Evolutionary conservation across 2,113 vertebrate species (phyloP), one percentile per base, ranked within the genome.

Genomic region (Oryzias celebensis): DNA sequence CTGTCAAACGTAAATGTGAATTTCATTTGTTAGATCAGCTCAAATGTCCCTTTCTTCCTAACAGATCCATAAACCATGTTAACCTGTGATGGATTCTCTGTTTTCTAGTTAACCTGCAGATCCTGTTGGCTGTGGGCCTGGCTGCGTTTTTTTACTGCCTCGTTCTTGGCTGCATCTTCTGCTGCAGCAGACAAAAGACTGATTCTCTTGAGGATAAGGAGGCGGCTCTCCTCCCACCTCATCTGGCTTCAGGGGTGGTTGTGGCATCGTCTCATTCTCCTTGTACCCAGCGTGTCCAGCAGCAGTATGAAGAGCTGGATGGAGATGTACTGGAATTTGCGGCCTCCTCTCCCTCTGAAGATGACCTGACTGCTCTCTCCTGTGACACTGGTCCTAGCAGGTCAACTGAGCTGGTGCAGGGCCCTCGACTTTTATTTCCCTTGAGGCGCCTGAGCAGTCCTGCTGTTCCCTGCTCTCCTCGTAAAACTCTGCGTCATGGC

Each of bases 141-240:
- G 89, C 91, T 4, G 62, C 94, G 15, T 78, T 94, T 62, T 93
- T 89, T 81, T 93, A 92, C 88, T 89, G 85, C 45, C 69, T 92
- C 55, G 86, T 94, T 50, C 84, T 94, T 7, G 83, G 92, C 23
- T 94, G 93, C 7, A 59, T 91, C 28, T 44, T 91, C 52, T 93
- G 91, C 72, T 91, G 89, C 82, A 75, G 86, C 18, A 87, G 72
- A 18, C 72, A 58, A 5, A 87, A 80, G 65, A 65, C 7, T 1
- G 52, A 26, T 18, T 69, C 84, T 8, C 65, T 66, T 0, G 62
- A 75, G 41, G 54, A 87, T 70, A 87, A 87, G 64, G 88, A 92
- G 75, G 77, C 77, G 0, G 78, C 48, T 45, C 76, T 64, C 12
- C 4, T 78, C 59, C 75, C 80, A 14, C 67, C 62, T 17, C 75